Conservation (phyloP, 2,888 invertebrate species). For the Acleris literana region DNA sequence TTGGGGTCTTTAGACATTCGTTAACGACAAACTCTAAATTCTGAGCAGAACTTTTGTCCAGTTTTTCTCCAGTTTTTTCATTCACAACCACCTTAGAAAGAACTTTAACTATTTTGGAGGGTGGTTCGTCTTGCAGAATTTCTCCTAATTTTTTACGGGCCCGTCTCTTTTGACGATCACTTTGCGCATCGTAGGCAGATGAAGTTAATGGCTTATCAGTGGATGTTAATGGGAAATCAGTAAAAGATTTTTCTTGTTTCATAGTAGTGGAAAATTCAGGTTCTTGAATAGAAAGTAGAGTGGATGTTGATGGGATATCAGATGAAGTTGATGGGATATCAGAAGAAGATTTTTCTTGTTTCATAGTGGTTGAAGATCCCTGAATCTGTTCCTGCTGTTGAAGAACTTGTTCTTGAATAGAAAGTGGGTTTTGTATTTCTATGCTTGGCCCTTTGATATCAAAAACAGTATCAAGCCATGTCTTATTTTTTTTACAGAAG, state of each 20-base stretch:
- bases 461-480: too few species aligned
- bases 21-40: conserved; percentile 22
- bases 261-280: conserved; percentile 13
- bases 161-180: conserved; percentile 6
- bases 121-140: background rate
- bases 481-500: too few species aligned
- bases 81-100: background rate
- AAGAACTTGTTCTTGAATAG: too few species aligned
- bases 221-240: conserved; percentile 12
- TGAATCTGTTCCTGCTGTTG: too few species aligned
- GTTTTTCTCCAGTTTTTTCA: background rate
- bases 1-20: conserved; percentile 25
- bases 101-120: conserved; percentile 2
- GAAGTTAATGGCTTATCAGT: conserved; percentile 10
- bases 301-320: too few species aligned
- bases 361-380: too few species aligned
- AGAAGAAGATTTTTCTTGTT: too few species aligned
- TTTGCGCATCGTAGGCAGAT: background rate
- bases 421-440: too few species aligned
- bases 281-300: conserved; percentile 13
- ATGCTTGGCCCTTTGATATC: too few species aligned
- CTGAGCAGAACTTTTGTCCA: conserved; percentile 12
- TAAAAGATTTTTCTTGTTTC: conserved; percentile 14
- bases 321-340: too few species aligned
- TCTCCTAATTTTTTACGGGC: background rate